phyloP scores from a whole-genome alignment of 92 coral and sea anemone genomes.

The Paramuricea clavata region DNA sequence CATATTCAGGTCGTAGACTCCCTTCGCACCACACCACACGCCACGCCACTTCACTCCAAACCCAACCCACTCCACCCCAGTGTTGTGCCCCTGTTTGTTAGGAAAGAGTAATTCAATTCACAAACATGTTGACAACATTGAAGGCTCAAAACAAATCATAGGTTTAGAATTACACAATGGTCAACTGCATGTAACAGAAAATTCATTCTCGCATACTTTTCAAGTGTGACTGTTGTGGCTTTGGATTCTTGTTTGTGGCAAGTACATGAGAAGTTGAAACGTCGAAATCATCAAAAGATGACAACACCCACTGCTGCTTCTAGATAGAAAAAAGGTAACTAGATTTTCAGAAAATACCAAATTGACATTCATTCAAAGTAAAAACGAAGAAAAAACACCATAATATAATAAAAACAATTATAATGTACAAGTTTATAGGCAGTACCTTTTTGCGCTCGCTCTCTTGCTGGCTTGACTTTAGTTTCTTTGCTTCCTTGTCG shows the following conservation, averaged over 20 bases:
- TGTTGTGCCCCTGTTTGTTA: too few relatives aligned
- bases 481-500: not conserved
- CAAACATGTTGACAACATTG: too few relatives aligned
- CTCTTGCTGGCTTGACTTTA: not conserved
- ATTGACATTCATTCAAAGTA: not conserved
- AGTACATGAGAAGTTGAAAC: conserved; percentile 24
- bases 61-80: too few relatives aligned
- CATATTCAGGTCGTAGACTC: too few relatives aligned
- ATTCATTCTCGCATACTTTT: not conserved
- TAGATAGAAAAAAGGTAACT: conserved; percentile 9
- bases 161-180: too few relatives aligned
- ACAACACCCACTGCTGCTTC: conserved; percentile 79
- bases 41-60: too few relatives aligned
- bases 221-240: not conserved
- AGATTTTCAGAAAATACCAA: conserved; percentile 47
- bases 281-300: conserved; percentile 86
- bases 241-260: conserved; percentile 59
- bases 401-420: too few relatives aligned
- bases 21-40: too few relatives aligned
- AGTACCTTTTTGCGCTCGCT: not conserved
- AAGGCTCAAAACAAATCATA: too few relatives aligned
- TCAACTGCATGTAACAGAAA: not conserved
- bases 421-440: not conserved
- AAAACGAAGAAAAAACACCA: not conserved
- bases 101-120: too few relatives aligned